These are phyloP conservation scores for Rhombomys opimus DNA, from an alignment of 2,113 vertebrate species.

Conservation along the genomic window DNA sequence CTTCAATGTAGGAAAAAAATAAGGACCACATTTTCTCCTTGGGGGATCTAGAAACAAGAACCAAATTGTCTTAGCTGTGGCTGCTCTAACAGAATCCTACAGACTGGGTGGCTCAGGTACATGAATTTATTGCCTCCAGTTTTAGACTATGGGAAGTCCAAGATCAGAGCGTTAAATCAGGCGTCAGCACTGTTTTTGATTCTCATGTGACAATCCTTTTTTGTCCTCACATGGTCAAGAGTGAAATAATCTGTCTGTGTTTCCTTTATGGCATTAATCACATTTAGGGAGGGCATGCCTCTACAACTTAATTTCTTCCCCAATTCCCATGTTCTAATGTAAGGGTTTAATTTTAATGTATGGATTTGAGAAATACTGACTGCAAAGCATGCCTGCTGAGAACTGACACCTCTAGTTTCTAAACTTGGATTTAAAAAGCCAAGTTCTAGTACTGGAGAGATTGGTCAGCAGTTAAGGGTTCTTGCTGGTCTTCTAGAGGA, in stretches of 20 bases:
- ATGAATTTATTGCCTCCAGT: not conserved
- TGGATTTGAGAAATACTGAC: not conserved
- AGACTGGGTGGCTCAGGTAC: not conserved
- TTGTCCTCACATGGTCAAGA: not conserved
- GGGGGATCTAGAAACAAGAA: no score
- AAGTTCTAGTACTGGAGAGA: not conserved
- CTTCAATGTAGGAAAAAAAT: not conserved
- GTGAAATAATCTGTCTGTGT: not conserved
- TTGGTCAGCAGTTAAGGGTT: not conserved
- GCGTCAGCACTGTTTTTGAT: not conserved
- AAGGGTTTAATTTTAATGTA: not conserved
- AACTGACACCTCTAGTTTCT: not conserved
- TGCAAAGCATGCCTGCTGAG: not conserved
- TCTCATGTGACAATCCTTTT: not conserved
- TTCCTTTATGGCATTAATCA: not conserved
- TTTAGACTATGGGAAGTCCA: not conserved
- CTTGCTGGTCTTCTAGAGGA: not conserved
- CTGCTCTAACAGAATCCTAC: no score
- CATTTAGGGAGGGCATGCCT: not conserved
- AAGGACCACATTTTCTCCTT: not conserved
- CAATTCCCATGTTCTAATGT: not conserved
- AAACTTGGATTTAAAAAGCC: not conserved
- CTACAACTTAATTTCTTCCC: not conserved
- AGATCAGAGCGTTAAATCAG: not conserved
- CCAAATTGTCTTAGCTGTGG: no score